A percentile compares a stretch with the other conserved stretches of the same genome.
These are phyloP conservation scores for Amblyjoppa fuscipennis DNA, from an alignment of 2,888 invertebrate genomes.

Conservation along the genomic window DNA sequence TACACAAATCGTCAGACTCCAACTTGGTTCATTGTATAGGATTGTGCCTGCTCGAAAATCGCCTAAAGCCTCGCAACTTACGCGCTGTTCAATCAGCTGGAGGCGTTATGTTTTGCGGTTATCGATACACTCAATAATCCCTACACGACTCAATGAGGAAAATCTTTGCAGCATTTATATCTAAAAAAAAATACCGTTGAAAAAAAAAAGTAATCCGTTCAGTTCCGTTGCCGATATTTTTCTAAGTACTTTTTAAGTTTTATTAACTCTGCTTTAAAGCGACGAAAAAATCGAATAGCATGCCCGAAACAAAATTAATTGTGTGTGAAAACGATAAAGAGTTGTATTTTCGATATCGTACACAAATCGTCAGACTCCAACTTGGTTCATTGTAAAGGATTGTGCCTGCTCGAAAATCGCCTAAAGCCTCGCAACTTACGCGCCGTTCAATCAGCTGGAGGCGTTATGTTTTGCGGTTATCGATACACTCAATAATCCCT, in stretches of 20 bases:
- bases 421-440: neutral
- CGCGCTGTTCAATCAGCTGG: neutral
- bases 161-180: constrained; percentile 5
- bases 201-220: neutral
- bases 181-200: no score
- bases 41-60: neutral
- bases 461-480: neutral
- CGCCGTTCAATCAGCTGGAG: neutral
- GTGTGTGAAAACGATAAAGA: neutral
- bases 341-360: neutral
- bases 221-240: no score
- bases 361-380: neutral
- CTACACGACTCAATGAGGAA: neutral
- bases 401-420: neutral
- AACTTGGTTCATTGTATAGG: constrained; percentile 5
- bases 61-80: neutral
- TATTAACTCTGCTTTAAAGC: neutral
- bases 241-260: no score
- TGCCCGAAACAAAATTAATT: neutral
- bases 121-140: constrained; percentile 16
- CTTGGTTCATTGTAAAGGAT: neutral
- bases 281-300: no score
- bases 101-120: neutral
- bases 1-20: neutral
- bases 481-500: constrained; percentile 13